Evolutionary conservation across 2,888 invertebrate genomes (phyloP).

Genomic region (Rosalia funebris): DNA sequence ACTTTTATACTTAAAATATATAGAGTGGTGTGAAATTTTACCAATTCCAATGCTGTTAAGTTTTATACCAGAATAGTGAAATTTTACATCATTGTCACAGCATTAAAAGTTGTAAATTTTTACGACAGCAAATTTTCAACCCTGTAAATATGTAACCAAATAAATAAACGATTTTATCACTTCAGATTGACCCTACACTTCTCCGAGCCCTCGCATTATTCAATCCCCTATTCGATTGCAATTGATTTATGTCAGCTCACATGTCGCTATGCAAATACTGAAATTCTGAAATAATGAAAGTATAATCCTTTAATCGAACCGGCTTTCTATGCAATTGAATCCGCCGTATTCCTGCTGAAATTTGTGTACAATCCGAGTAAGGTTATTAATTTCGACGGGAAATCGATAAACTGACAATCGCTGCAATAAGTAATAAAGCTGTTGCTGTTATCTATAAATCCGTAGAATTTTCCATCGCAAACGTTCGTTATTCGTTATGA

Average conservation of each 20-base stretch:
- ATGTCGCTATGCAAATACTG: conserved; percentile 43
- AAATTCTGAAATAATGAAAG: conserved; percentile 52
- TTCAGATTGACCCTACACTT: no score
- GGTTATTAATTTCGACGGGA: conserved; percentile 39
- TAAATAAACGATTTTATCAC: no score
- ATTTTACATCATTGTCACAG: no score
- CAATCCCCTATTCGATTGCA: no score
- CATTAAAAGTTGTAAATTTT: no score
- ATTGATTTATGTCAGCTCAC: conserved; percentile 32
- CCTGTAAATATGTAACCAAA: no score
- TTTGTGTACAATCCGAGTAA: conserved; percentile 38
- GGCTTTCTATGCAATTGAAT: conserved; percentile 41
- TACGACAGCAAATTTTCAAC: no score
- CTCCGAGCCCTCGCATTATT: no score
- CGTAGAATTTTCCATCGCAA: conserved; percentile 5
- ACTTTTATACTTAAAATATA: no score
- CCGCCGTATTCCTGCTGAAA: conserved; percentile 32
- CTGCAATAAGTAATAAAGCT: conserved; percentile 25
- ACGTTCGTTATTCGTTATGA: background rate
- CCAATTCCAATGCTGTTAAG: no score
- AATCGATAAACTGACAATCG: conserved; percentile 32
- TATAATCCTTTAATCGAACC: conserved; percentile 49
- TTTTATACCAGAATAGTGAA: no score
- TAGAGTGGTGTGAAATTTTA: no score
- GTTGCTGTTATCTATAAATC: conserved; percentile 12